Evolutionary conservation across 1,140 invertebrate genomes (phyloP).

Genomic region (Atopsyche davidsoni): DNA sequence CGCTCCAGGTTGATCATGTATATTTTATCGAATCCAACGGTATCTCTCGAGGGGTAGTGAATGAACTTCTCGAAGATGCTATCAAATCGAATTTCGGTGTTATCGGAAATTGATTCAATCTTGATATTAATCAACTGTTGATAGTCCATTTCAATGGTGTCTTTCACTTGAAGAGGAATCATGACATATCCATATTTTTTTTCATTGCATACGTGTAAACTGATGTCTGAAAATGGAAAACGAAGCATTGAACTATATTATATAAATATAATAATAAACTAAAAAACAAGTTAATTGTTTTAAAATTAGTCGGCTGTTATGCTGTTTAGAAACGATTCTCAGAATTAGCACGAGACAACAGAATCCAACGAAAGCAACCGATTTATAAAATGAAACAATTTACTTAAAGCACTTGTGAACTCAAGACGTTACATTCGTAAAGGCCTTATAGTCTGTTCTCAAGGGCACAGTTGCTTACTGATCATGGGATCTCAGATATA

Average conservation of each 20-base stretch:
- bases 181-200: constrained; percentile 76
- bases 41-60: constrained; percentile 48
- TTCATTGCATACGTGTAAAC: constrained; percentile 77
- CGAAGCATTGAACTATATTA: no score
- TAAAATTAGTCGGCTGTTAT: constrained; percentile 17
- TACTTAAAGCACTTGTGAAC: no score
- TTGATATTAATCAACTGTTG: constrained; percentile 75
- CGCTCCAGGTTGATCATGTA: constrained; percentile 89
- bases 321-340: constrained; percentile 4
- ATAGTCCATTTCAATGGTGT: constrained; percentile 58
- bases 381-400: no score
- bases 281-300: no score
- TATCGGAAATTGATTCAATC: constrained; percentile 43
- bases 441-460: no score
- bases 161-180: constrained; percentile 68
- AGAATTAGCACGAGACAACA: no score
- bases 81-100: constrained; percentile 37
- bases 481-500: no score
- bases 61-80: constrained; percentile 45
- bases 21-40: constrained; percentile 67
- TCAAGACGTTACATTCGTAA: no score
- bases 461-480: no score
- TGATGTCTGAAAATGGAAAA: constrained; percentile 50
- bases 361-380: no score
- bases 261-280: no score